These are phyloP conservation scores for Columba janthina DNA, from an alignment of 2,113 vertebrate genomes.

Conservation along the genomic window DNA sequence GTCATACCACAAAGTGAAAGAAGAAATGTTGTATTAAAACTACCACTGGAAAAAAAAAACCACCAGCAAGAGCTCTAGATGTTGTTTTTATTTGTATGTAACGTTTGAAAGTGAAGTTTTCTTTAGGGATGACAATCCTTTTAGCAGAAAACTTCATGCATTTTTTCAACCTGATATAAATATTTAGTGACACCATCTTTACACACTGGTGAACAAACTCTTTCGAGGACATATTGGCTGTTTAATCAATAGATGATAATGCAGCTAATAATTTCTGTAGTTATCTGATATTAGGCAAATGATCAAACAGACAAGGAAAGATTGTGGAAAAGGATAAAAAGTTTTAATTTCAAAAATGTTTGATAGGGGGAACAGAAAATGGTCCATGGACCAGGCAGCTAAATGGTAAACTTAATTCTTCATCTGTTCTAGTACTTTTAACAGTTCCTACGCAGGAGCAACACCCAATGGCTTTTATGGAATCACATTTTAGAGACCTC, in stretches of 20 bases:
- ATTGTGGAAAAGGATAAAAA: neutral
- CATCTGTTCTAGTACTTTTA: conserved; percentile 1
- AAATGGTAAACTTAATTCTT: conserved; percentile 6
- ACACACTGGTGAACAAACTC: neutral
- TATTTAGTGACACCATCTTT: neutral
- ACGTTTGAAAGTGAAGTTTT: neutral
- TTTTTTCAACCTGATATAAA: neutral
- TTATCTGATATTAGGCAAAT: neutral
- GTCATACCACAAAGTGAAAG: neutral
- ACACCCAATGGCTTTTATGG: neutral
- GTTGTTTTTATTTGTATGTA: neutral
- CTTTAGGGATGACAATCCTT: neutral
- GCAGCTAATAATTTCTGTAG: neutral
- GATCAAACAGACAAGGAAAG: neutral
- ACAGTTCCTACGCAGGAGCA: neutral
- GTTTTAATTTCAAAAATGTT: neutral
- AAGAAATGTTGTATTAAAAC: neutral
- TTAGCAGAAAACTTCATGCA: neutral
- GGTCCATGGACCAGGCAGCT: neutral
- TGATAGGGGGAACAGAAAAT: neutral
- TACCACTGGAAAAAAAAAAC: neutral
- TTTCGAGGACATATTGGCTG: neutral
- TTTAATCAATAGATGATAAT: neutral
- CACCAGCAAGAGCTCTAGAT: neutral
- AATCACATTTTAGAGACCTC: neutral